Percentiles rank a stretch among this genome's conserved stretches.
Evolutionary conservation across 2,888 invertebrate genomes (phyloP).

Genomic region (Dusona sp.): DNA sequence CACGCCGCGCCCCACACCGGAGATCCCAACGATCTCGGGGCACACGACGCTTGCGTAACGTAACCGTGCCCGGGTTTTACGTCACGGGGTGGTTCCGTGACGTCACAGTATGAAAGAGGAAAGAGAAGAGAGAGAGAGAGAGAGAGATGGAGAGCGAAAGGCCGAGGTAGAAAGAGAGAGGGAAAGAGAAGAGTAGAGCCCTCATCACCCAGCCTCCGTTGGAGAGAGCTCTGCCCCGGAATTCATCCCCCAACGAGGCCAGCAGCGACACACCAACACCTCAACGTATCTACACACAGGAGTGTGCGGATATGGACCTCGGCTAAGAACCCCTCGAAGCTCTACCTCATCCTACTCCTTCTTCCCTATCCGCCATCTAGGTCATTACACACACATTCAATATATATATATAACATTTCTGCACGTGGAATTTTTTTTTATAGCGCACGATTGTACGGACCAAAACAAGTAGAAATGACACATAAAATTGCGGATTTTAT

Average conservation of each 20-base stretch:
- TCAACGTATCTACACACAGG: slow-evolving; percentile 13
- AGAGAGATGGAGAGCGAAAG: slow-evolving; percentile 18
- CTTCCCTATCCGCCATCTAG: slow-evolving; percentile 38
- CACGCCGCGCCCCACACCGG: slow-evolving; percentile 41
- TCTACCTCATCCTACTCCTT: slow-evolving; percentile 26
- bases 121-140: neutral
- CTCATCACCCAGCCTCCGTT: slow-evolving; percentile 33
- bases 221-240: slow-evolving; percentile 58
- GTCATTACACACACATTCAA: slow-evolving; percentile 53
- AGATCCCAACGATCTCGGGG: slow-evolving; percentile 36
- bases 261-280: slow-evolving; percentile 55
- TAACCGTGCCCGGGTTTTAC: slow-evolving; percentile 81
- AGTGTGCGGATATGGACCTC: slow-evolving; percentile 53
- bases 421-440: slow-evolving; percentile 27
- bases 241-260: slow-evolving; percentile 60
- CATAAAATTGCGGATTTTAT: neutral
- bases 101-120: slow-evolving; percentile 74
- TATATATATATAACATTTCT: neutral
- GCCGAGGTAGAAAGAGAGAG: slow-evolving; percentile 32
- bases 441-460: neutral
- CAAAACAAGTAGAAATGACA: slow-evolving; percentile 17
- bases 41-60: slow-evolving; percentile 80
- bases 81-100: slow-evolving; percentile 79
- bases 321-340: slow-evolving; percentile 58
- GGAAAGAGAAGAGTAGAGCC: slow-evolving; percentile 27